Evolutionary conservation across 2,888 invertebrate species (phyloP).

Genomic region (Tachystola acroxantha): DNA sequence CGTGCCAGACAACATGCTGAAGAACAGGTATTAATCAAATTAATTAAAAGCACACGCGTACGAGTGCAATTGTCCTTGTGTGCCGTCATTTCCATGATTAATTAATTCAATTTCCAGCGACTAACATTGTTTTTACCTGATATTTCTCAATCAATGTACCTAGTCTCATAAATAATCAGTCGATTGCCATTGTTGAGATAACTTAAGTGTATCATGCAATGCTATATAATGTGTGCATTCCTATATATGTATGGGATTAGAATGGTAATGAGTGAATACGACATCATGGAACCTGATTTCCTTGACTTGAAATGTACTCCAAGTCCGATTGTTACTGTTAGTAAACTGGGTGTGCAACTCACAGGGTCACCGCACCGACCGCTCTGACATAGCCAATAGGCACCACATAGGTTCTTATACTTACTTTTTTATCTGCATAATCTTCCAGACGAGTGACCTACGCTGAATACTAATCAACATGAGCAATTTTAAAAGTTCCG

Average conservation of each 20-base stretch:
- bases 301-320: conserved; percentile 51
- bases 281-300: conserved; percentile 51
- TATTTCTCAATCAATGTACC: conserved; percentile 6
- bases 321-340: conserved; percentile 50
- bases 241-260: conserved; percentile 42
- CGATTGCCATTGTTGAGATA: conserved; percentile 15
- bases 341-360: conserved; percentile 33
- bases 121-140: conserved; percentile 8
- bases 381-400: conserved; percentile 10
- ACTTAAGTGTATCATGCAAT: conserved; percentile 29
- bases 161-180: conserved; percentile 17
- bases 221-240: conserved; percentile 29
- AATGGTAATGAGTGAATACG: conserved; percentile 43
- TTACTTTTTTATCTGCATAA: conserved; percentile 4
- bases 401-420: no score
- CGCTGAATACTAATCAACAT: conserved; percentile 4
- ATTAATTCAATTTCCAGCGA: conserved; percentile 12
- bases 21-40: conserved; percentile 77
- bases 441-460: conserved; percentile 2
- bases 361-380: conserved; percentile 31
- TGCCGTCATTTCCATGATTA: background rate
- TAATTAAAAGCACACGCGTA: conserved; percentile 5
- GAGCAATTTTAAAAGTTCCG: conserved; percentile 5
- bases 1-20: conserved; percentile 85
- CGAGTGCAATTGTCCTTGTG: background rate